Base-by-base conservation (phyloP, 2,888 invertebrate species). In the Caenorhabditis uteleia region DNA sequence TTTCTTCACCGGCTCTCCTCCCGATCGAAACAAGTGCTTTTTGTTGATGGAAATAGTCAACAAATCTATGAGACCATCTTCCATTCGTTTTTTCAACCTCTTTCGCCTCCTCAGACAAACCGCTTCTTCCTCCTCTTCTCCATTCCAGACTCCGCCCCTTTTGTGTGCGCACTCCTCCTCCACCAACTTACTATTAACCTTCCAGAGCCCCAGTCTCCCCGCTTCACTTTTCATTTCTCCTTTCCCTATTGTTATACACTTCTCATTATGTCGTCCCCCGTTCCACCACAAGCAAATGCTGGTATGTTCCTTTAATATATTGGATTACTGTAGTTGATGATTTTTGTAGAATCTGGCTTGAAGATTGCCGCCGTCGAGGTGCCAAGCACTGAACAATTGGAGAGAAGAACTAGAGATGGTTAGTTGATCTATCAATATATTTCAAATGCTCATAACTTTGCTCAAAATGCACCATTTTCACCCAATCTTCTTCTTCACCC, bases 381-480 rank as follows among this genome's bases (percentile, higher is more conserved):
- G 14, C 72, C 72, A 33, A 65, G 64, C 59, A 73, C 47, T 36
- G 68, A 67, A 25, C 50, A 57, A 26, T 42, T 64, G 27, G 72
- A 73, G 39, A 60, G 72, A 58, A 51, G 72, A 50, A 73, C 72
- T 23, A 47, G 68, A 12, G 72, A 72, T 55, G 72, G 71, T 68
- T 20, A 43, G 50, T 46, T 34, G n/a, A n/a, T n/a, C n/a, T n/a
- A n/a, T n/a, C n/a, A n/a, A n/a, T n/a, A n/a, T n/a, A n/a, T n/a
- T n/a, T n/a, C n/a, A n/a, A n/a, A n/a, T n/a, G n/a, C n/a, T n/a
- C n/a, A n/a, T n/a, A n/a, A n/a, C n/a, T n/a, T n/a, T n/a, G n/a
- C n/a, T 42, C 10, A 40, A 40, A 21, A 40, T n/a, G n/a, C n/a
- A n/a, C 12, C n/a, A 4, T 18, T 31, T 53, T 40, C 25, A n/a